Evolutionary conservation across 2,888 invertebrate species (phyloP).

Genomic region (Epirrita christyi): DNA sequence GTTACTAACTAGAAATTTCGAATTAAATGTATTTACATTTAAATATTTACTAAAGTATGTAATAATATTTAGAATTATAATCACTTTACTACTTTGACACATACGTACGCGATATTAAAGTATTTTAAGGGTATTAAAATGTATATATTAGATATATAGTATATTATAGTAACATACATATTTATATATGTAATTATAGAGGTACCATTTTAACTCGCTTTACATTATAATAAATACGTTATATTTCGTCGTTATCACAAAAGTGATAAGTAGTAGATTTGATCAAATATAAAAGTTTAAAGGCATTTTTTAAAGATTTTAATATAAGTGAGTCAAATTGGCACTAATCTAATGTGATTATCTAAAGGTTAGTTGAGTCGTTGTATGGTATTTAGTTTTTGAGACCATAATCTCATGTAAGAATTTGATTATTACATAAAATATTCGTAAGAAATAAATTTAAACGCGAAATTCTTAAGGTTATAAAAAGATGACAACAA

Average conservation of each 20-base stretch:
- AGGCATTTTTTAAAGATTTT: slow-evolving; percentile 48
- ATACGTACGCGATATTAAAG: slow-evolving; percentile 27
- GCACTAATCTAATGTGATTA: slow-evolving; percentile 37
- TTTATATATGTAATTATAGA: slow-evolving; percentile 36
- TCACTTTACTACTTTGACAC: slow-evolving; percentile 62
- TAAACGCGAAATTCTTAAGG: slow-evolving; percentile 23
- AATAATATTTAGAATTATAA: slow-evolving; percentile 74
- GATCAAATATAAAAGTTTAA: slow-evolving; percentile 50
- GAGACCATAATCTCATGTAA: slow-evolving; percentile 21
- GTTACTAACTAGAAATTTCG: slow-evolving; percentile 66
- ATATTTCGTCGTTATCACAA: slow-evolving; percentile 47
- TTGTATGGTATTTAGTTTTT: slow-evolving; percentile 38
- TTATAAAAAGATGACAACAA: slow-evolving; percentile 20
- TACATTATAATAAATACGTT: slow-evolving; percentile 34
- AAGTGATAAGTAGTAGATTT: slow-evolving; percentile 51
- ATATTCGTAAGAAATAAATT: slow-evolving; percentile 19
- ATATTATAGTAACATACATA: slow-evolving; percentile 10
- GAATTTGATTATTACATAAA: slow-evolving; percentile 16
- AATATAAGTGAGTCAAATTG: slow-evolving; percentile 52
- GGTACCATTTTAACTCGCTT: slow-evolving; percentile 51
- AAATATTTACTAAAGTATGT: slow-evolving; percentile 52
- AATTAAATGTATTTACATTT: slow-evolving; percentile 71
- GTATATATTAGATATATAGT: slow-evolving; percentile 15
- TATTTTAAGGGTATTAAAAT: slow-evolving; percentile 12
- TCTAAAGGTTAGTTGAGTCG: slow-evolving; percentile 36